phyloP scores from a whole-genome alignment of 2,888 invertebrate genomes.

The Erpobdella octoculata region DNA sequence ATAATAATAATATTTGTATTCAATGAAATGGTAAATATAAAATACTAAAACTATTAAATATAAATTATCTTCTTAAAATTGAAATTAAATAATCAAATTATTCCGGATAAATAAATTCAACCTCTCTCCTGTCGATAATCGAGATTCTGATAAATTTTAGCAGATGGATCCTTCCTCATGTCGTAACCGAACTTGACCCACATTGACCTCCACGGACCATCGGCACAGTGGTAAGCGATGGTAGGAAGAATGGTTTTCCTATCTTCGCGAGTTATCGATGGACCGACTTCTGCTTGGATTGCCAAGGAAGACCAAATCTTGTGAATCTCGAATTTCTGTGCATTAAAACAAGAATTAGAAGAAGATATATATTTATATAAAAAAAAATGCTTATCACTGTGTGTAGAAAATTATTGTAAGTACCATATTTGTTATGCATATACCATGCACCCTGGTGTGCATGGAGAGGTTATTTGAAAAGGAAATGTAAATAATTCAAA shows the following conservation, averaged over 20 bases:
- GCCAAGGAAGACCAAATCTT: conserved; percentile 12
- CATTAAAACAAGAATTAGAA: not conserved
- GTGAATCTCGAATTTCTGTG: conserved; percentile 14
- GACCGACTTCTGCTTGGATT: conserved; percentile 14
- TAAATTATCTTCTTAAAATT: no score
- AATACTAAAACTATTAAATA: no score
- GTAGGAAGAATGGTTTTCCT: conserved; percentile 63
- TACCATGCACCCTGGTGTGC: no score
- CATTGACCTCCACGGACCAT: conserved; percentile 80
- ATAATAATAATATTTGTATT: no score
- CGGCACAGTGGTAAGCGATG: conserved; percentile 73
- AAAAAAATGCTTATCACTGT: no score
- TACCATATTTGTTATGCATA: no score
- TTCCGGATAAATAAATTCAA: conserved; percentile 36
- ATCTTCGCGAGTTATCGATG: not conserved
- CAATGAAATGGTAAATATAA: no score
- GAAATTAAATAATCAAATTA: not conserved
- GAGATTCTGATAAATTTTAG: conserved; percentile 77
- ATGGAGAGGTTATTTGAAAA: no score
- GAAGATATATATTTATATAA: no score
- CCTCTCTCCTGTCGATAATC: conserved; percentile 61
- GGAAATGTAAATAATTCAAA: no score
- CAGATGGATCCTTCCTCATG: conserved; percentile 69
- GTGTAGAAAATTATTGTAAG: no score
- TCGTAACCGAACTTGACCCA: conserved; percentile 88